Evolutionary conservation across 2,888 invertebrate genomes (phyloP), one percentile per base, ranked within the genome.

Genomic region (Serrognathus titanus): DNA sequence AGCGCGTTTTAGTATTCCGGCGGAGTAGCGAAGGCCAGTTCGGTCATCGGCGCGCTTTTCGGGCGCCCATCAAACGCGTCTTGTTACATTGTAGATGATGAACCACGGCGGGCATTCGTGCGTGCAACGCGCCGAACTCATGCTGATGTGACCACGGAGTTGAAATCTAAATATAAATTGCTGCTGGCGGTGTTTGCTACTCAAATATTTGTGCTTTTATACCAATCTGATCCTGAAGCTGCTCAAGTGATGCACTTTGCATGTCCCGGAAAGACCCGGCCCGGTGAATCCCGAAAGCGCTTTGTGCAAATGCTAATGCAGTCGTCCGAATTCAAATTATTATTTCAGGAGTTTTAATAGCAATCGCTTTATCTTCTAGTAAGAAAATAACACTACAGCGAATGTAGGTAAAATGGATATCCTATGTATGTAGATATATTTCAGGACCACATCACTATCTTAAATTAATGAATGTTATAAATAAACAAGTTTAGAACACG

Each of bases 181-280:
- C 66, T 62, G 59, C 61, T 65, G 60, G 63, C 64, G 61, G 64
- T 72, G 70, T 73, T 72, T 71, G 63, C 70, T 65, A 62, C 66
- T 69, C 71, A 73, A 73, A 73, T 74, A 73, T 73, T 74, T 74
- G 72, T 65, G 71, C 74, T 74, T 73, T 74, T 73, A 73, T 72
- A 67, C 71, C 67, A 64, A 69, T 67, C 67, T 63, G 60, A 63
- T 55, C 59, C 58, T 45, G 53, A 61, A 45, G 48, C 56, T 51
- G 55, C 60, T 55, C 60, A 53, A 60, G 60, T 64, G 68, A 69
- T 69, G 68, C 68, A 70, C 66, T 69, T 70, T 70, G 67, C 68
- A 66, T 70, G 70, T 69, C 63, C 63, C 62, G 56, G 54, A 48
- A 57, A 49, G 46, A 59, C 55, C 53, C 53, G 58, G 53, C 51